These are phyloP conservation scores for Rambutsinella grinnellia DNA, from an alignment of 2,888 invertebrate genomes.

Conservation along the genomic window DNA sequence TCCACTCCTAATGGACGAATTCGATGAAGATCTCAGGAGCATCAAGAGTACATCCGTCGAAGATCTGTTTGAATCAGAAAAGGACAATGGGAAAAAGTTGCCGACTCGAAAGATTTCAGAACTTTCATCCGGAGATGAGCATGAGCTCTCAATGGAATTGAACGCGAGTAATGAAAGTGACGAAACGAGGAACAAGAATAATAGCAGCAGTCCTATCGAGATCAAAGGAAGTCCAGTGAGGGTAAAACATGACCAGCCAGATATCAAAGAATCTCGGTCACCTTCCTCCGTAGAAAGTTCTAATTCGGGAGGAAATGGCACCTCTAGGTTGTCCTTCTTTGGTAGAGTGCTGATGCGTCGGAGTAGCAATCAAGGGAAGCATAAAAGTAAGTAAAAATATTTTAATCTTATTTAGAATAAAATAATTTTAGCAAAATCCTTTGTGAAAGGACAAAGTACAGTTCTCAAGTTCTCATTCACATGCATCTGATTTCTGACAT, in stretches of 20 bases:
- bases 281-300: slow-evolving; percentile 33
- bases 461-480: too few relatives aligned
- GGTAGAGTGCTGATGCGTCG: slow-evolving; percentile 50
- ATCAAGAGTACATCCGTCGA: slow-evolving; percentile 35
- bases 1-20: slow-evolving; percentile 46
- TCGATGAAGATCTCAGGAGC: slow-evolving; percentile 34
- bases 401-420: too few relatives aligned
- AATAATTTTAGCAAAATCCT: too few relatives aligned
- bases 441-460: too few relatives aligned
- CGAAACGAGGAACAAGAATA: slow-evolving; percentile 22
- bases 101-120: slow-evolving; percentile 30
- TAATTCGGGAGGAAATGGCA: slow-evolving; percentile 27
- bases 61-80: slow-evolving; percentile 39
- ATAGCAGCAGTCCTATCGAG: slow-evolving; percentile 41
- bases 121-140: slow-evolving; percentile 43
- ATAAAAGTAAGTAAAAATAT: slow-evolving; percentile 59
- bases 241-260: slow-evolving; percentile 16
- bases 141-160: slow-evolving; percentile 29
- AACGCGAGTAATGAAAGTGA: slow-evolving; percentile 9
- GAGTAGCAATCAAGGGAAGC: slow-evolving; percentile 42
- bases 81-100: slow-evolving; percentile 20
- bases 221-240: slow-evolving; percentile 43
- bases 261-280: slow-evolving; percentile 33
- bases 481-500: too few relatives aligned
- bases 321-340: slow-evolving; percentile 47